These are phyloP conservation scores for Caenorhabditis plicata DNA, from an alignment of 2,888 invertebrate genomes.

Conservation along the genomic window DNA sequence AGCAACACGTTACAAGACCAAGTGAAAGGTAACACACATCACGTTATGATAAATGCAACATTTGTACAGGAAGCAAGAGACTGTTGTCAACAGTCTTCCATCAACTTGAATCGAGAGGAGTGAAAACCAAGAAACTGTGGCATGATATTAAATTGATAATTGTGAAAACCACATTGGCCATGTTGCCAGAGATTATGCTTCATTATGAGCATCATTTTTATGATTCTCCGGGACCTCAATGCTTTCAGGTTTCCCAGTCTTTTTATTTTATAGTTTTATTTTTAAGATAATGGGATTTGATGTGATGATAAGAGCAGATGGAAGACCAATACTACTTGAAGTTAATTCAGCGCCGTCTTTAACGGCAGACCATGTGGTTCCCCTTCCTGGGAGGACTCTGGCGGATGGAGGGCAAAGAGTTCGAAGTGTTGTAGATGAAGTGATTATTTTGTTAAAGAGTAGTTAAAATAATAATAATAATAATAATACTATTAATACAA, in stretches of 20 bases:
- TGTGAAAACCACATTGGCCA: slow-evolving; percentile 68
- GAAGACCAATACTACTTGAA: slow-evolving; percentile 68
- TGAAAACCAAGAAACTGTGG: slow-evolving; percentile 67
- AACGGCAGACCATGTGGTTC: slow-evolving; percentile 56
- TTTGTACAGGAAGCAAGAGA: slow-evolving; percentile 67
- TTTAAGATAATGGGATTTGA: slow-evolving; percentile 70
- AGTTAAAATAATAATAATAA: neutral
- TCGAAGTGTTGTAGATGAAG: slow-evolving; percentile 61
- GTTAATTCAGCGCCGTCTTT: slow-evolving; percentile 70
- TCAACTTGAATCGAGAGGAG: slow-evolving; percentile 64
- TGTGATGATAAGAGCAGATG: slow-evolving; percentile 67
- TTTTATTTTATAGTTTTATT: neutral
- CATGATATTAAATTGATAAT: slow-evolving; percentile 67
- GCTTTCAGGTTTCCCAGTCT: slow-evolving; percentile 70
- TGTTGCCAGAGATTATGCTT: slow-evolving; percentile 69
- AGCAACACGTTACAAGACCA: slow-evolving; percentile 60
- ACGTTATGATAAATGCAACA: neutral
- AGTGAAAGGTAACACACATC: slow-evolving; percentile 56
- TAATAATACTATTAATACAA: neutral
- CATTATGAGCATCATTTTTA: slow-evolving; percentile 65
- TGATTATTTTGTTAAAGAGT: too few relatives aligned
- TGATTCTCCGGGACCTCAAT: slow-evolving; percentile 66
- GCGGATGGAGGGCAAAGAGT: slow-evolving; percentile 53
- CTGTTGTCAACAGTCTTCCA: slow-evolving; percentile 68
- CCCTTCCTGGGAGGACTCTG: slow-evolving; percentile 29